Percentiles rank a stretch among this genome's conserved stretches.
Evolutionary conservation across 2,888 invertebrate species (phyloP).

Genomic region (Melangyna quadrimaculata): DNA sequence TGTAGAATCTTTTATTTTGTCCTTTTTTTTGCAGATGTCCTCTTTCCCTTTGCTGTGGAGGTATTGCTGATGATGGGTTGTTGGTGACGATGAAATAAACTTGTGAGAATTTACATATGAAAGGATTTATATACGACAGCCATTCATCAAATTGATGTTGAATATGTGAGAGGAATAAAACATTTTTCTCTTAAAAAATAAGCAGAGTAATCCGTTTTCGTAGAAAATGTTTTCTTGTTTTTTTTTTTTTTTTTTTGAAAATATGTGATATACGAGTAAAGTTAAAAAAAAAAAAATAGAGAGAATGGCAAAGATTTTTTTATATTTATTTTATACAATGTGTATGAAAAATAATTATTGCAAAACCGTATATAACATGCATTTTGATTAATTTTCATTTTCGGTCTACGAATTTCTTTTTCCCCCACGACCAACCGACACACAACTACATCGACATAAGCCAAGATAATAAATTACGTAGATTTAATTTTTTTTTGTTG

Average conservation of each 20-base stretch:
- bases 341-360: constrained; percentile 70
- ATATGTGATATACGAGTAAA: neutral
- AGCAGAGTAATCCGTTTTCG: constrained; percentile 49
- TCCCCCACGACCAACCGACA: neutral
- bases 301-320: constrained; percentile 49
- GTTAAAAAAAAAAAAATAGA: neutral
- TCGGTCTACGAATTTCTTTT: neutral
- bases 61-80: neutral
- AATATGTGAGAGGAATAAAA: constrained; percentile 67
- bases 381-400: constrained; percentile 64
- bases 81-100: constrained; percentile 43
- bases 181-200: constrained; percentile 16
- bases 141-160: constrained; percentile 72
- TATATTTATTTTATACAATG: constrained; percentile 63
- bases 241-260: neutral
- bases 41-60: neutral
- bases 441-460: neutral
- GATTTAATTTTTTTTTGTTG: constrained; percentile 51
- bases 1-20: constrained; percentile 66
- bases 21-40: constrained; percentile 13
- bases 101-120: constrained; percentile 66
- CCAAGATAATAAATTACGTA: constrained; percentile 55
- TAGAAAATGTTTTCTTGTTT: constrained; percentile 16
- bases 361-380: constrained; percentile 59
- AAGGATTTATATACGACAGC: constrained; percentile 71